Conservation (phyloP, 1,140 invertebrate genomes). For the Atta colombica region DNA sequence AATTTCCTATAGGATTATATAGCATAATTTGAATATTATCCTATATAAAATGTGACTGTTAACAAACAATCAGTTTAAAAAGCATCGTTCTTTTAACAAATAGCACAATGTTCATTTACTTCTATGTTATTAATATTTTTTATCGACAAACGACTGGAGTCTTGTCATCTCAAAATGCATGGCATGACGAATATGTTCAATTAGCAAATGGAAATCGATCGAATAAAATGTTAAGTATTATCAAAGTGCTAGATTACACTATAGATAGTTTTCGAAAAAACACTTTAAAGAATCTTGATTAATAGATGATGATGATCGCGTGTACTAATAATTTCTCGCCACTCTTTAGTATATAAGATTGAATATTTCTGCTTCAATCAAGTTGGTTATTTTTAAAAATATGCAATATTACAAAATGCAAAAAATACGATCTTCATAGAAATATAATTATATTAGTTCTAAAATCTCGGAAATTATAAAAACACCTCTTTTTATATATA, state of each 20-base stretch:
- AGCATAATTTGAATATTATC: not conserved
- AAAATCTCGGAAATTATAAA: conserved; percentile 4
- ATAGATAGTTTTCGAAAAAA: not conserved
- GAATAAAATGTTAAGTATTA: conserved; percentile 1
- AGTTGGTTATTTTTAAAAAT: conserved; percentile 17
- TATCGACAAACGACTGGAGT: not conserved
- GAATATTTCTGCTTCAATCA: not conserved
- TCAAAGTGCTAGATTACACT: not conserved
- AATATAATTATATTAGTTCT: conserved; percentile 1
- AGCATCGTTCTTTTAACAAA: not conserved
- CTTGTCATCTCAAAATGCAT: not conserved
- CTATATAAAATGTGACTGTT: not conserved
- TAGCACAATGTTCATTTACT: not conserved
- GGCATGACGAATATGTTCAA: conserved; percentile 15
- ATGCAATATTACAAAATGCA: not conserved
- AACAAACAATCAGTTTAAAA: not conserved
- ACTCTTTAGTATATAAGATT: not conserved
- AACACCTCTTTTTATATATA: not conserved
- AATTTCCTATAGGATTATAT: not conserved
- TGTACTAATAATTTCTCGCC: conserved; percentile 11
- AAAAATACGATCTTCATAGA: not conserved
- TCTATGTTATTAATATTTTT: conserved; percentile 27
- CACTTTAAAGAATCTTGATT: not conserved
- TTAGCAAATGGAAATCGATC: conserved; percentile 35
- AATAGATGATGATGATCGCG: not conserved